Base-by-base conservation (phyloP, 2,113 vertebrate genomes). In the Hystrix brachyura region DNA sequence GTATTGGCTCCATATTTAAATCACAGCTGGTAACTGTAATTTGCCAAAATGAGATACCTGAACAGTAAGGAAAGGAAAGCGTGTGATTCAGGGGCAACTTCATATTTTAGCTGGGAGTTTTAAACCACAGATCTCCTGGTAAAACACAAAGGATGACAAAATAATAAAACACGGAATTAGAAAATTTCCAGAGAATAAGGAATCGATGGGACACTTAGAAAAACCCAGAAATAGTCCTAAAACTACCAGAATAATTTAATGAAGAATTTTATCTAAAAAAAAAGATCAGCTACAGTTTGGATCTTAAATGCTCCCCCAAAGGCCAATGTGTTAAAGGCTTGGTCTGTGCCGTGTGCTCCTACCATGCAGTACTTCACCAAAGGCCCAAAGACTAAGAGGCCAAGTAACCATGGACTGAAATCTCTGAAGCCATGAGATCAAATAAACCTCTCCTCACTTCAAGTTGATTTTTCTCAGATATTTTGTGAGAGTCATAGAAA, bases 41-140 rank as follows among this genome's bases (percentile, higher is more conserved):
- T 90, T 97, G 96, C 96, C 96, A 97, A 91, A 91, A 95, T 29
- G 92, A 96, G 88, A 80, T 76, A 98, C 97, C 93, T 89, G 92
- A 74, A 55, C 90, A 86, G 79, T 25, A 12, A 92, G 71, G 46
- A 86, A 64, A 89, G 82, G 60, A 78, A 71, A 19, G 48, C 43
- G 19, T 1, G 1, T 7, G 38, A 69, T 46, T 64, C 38, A 38
- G 53, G 27, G 71, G 21, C 8, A 53, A 34, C 57, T 79, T 92
- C 64, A 67, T 67, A 87, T 38, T 38, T 81, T n/a, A 86, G 7
- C 71, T 60, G 14, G 72, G 92, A 48, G 10, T 81, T 89, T 60
- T 15, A 55, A 64, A 67, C 6, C 72, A 8, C 9, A 12, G 29
- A 60, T 80, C 65, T 86, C 51, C 74, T 89, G 25, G 34, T 10